Conservation (phyloP, 2,113 vertebrate species). For the Carlito syrichta region DNA sequence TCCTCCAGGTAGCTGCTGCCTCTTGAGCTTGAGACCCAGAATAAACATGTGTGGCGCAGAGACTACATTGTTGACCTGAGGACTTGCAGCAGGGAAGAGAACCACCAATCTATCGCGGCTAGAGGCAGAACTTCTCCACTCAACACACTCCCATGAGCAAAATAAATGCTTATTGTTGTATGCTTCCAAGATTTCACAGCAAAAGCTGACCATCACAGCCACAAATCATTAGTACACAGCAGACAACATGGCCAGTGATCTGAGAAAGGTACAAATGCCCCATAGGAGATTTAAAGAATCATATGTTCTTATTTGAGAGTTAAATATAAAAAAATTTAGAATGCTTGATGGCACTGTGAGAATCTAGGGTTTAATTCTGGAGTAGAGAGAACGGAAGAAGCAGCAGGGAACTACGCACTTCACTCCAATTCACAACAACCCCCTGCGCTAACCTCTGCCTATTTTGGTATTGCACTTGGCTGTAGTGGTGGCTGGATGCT, state of each 20-base stretch:
- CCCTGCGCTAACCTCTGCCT: neutral
- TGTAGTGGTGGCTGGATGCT: rapidly evolving
- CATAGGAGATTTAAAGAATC: neutral
- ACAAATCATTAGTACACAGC: neutral
- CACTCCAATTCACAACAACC: neutral
- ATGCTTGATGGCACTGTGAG: neutral
- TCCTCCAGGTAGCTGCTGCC: no score
- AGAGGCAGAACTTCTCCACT: neutral
- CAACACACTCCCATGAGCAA: neutral
- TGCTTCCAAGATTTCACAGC: neutral
- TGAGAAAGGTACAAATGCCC: neutral
- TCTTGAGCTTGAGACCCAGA: neutral
- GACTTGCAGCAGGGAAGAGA: neutral
- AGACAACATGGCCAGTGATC: neutral
- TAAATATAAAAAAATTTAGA: slow-evolving; percentile 41
- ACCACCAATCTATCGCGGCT: neutral
- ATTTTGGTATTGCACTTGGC: no score
- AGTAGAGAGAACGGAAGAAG: neutral
- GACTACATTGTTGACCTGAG: rapidly evolving
- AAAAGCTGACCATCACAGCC: neutral
- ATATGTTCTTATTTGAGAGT: neutral
- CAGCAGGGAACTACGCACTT: neutral
- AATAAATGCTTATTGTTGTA: neutral
- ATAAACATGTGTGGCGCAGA: neutral
- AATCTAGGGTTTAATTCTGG: neutral